These are phyloP conservation scores for Chironomus striatipennis DNA, from an alignment of 1,140 invertebrate species.

Conservation along the genomic window DNA sequence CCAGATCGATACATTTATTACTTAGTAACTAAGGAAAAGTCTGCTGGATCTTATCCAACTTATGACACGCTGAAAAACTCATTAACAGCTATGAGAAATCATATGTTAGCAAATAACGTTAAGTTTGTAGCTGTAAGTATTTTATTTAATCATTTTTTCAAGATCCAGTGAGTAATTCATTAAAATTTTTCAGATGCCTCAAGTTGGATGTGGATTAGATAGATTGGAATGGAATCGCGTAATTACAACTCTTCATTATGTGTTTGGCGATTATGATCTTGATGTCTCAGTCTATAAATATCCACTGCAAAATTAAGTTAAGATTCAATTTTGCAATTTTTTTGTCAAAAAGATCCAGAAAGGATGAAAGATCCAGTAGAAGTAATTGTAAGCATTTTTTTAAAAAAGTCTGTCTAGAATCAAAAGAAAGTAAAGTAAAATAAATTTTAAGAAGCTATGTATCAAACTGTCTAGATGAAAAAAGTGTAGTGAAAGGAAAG, in stretches of 20 bases:
- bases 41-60: not conserved
- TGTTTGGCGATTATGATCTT: not conserved
- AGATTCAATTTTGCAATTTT: too few species aligned
- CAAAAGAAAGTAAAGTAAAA: not conserved
- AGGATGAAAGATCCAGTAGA: too few species aligned
- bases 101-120: not conserved
- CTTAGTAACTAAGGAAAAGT: not conserved
- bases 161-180: not conserved
- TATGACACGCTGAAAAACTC: not conserved
- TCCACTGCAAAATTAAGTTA: not conserved
- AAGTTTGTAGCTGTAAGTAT: not conserved
- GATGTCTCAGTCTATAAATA: not conserved
- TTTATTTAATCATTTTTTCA: not conserved
- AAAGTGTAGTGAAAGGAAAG: not conserved
- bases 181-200: not conserved
- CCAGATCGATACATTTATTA: constrained; percentile 2
- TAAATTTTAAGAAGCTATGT: not conserved
- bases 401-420: not conserved
- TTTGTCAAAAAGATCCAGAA: too few species aligned
- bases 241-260: not conserved
- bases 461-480: not conserved
- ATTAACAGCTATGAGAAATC: not conserved
- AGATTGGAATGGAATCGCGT: not conserved
- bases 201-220: not conserved
- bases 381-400: too few species aligned